phyloP scores from a whole-genome alignment of 2,888 invertebrate genomes.

The Unio delphinus region DNA sequence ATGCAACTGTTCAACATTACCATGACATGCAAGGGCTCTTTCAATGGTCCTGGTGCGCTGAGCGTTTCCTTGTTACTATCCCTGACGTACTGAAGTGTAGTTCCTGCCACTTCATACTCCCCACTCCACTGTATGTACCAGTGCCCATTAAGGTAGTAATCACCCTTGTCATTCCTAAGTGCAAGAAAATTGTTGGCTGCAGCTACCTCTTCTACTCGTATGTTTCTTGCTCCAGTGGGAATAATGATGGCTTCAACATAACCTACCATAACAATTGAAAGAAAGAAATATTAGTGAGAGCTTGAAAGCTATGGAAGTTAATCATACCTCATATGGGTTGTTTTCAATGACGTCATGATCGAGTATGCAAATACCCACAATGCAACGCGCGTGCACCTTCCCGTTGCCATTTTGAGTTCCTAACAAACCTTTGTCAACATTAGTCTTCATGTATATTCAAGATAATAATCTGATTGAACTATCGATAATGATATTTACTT shows the following conservation, averaged over 20 bases:
- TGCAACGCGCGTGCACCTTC: too few relatives aligned
- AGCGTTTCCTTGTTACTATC: slow-evolving; percentile 84
- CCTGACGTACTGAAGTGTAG: slow-evolving; percentile 84
- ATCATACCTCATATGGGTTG: too few relatives aligned
- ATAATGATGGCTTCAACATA: slow-evolving; percentile 79
- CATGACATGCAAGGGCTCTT: slow-evolving; percentile 85
- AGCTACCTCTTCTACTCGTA: slow-evolving; percentile 83
- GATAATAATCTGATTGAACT: too few relatives aligned
- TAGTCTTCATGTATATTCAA: too few relatives aligned
- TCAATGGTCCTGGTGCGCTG: slow-evolving; percentile 85
- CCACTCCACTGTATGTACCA: slow-evolving; percentile 80
- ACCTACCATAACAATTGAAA: slow-evolving; percentile 71
- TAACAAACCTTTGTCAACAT: too few relatives aligned
- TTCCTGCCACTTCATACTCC: slow-evolving; percentile 86
- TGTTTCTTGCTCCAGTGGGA: slow-evolving; percentile 85
- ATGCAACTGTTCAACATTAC: slow-evolving; percentile 74
- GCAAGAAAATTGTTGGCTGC: slow-evolving; percentile 86
- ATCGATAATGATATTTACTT: too few relatives aligned
- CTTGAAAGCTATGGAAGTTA: too few relatives aligned
- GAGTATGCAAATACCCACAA: too few relatives aligned
- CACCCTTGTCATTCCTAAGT: slow-evolving; percentile 79
- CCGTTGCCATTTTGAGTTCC: too few relatives aligned
- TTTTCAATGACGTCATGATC: too few relatives aligned
- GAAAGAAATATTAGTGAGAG: too few relatives aligned
- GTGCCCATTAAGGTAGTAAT: slow-evolving; percentile 85